Conservation (phyloP, 2,888 invertebrate genomes). For the Xylota sylvarum region DNA sequence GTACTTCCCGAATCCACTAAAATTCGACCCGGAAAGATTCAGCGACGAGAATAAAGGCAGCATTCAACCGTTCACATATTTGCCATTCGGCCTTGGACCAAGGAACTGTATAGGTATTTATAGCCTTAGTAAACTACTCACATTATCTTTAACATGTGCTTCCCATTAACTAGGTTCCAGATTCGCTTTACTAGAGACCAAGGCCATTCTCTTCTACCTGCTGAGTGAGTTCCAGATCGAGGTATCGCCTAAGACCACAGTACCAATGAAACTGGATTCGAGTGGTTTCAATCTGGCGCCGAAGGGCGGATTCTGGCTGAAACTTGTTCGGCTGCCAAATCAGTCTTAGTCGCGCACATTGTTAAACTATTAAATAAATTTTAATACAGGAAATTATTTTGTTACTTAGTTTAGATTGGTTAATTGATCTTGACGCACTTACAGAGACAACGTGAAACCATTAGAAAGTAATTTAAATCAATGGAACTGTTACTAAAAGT, state of each 20-base stretch:
- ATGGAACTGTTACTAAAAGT: slow-evolving; percentile 27
- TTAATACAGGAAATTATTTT: slow-evolving; percentile 35
- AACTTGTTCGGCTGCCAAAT: slow-evolving; percentile 79
- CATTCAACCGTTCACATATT: slow-evolving; percentile 85
- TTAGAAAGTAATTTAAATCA: slow-evolving; percentile 36
- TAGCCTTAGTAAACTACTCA: slow-evolving; percentile 29
- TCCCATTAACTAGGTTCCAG: slow-evolving; percentile 80
- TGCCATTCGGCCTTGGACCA: slow-evolving; percentile 87
- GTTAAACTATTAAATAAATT: slow-evolving; percentile 1
- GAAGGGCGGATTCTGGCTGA: slow-evolving; percentile 82
- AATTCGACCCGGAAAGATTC: slow-evolving; percentile 87
- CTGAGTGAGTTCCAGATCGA: slow-evolving; percentile 81
- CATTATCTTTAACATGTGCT: slow-evolving; percentile 75
- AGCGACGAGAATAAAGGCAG: slow-evolving; percentile 86
- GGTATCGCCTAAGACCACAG: no score
- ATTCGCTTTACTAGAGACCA: slow-evolving; percentile 83
- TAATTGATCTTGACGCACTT: no score
- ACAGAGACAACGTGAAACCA: not conserved
- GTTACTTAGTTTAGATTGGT: no score
- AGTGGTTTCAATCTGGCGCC: slow-evolving; percentile 80
- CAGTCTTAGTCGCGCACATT: slow-evolving; percentile 17
- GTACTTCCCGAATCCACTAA: slow-evolving; percentile 86
- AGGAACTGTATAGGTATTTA: slow-evolving; percentile 87
- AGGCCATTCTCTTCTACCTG: slow-evolving; percentile 82
- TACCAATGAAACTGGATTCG: slow-evolving; percentile 80